Evolutionary conservation across 2,797 vertebrate species (phyloP).

Genomic region (Fistularia commersonii): DNA sequence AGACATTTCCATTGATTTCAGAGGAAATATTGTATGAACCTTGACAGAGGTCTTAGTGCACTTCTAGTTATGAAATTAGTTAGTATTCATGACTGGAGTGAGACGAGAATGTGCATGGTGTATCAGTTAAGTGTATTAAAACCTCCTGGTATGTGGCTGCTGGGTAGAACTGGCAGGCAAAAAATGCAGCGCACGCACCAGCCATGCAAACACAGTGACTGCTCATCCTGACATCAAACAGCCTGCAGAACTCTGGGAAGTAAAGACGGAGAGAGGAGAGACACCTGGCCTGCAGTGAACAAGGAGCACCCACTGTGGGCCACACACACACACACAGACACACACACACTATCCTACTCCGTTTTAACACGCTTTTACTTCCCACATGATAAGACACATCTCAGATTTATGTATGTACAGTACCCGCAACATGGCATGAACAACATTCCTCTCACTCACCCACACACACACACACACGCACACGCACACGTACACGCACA

Average conservation of each 20-base stretch:
- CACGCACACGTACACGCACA: constrained; percentile 30
- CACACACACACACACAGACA: not conserved
- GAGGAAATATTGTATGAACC: too few species aligned
- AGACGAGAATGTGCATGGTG: not conserved
- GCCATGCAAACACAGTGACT: constrained; percentile 12
- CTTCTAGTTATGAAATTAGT: too few species aligned
- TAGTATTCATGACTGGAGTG: too few species aligned
- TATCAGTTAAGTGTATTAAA: constrained; percentile 1
- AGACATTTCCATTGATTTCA: too few species aligned
- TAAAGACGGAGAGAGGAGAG: constrained; percentile 31
- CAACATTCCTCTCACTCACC: not conserved
- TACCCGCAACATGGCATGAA: too few species aligned
- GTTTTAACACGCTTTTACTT: not conserved
- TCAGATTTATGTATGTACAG: not conserved
- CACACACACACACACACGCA: constrained; percentile 22
- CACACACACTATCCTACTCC: constrained; percentile 1
- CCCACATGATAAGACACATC: not conserved
- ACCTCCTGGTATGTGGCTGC: not conserved
- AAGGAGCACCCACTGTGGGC: constrained; percentile 32
- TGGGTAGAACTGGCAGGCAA: constrained; percentile 11
- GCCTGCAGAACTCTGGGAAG: constrained; percentile 22
- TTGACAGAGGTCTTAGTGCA: too few species aligned
- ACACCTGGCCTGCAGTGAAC: constrained; percentile 44
- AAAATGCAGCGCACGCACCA: not conserved
- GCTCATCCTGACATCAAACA: constrained; percentile 42